Conservation (phyloP, 2,888 invertebrate species). For the Trisateles emortualis region DNA sequence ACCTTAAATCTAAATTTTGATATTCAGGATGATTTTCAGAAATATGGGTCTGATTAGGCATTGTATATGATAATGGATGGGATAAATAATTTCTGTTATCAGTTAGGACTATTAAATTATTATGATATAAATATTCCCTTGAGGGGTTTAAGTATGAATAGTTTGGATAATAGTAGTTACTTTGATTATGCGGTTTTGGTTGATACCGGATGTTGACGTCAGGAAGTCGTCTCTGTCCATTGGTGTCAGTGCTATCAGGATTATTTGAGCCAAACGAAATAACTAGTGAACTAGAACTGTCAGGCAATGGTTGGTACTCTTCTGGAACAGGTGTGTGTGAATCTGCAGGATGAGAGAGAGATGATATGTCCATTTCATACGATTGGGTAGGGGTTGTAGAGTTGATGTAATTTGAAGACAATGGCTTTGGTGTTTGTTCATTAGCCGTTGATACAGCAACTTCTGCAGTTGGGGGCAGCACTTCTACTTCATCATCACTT, state of each 20-base stretch:
- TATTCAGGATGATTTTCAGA: constrained; percentile 56
- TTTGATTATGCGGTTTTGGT: constrained; percentile 70
- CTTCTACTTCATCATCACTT: constrained; percentile 88
- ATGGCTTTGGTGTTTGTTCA: constrained; percentile 60
- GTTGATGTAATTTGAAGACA: constrained; percentile 73
- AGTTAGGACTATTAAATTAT: constrained; percentile 65
- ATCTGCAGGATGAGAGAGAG: constrained; percentile 65
- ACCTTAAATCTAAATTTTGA: constrained; percentile 44
- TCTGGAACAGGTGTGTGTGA: constrained; percentile 80
- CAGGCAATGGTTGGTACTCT: constrained; percentile 81
- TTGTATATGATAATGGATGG: constrained; percentile 63
- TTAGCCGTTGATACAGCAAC: constrained; percentile 50
- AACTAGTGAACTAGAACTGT: constrained; percentile 77
- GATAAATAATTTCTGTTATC: constrained; percentile 65
- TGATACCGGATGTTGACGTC: constrained; percentile 77
- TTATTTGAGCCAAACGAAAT: constrained; percentile 61
- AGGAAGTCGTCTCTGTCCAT: constrained; percentile 56
- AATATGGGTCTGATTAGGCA: constrained; percentile 52
- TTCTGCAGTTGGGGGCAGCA: constrained; percentile 65
- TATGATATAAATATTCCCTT: constrained; percentile 65
- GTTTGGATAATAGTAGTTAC: constrained; percentile 69
- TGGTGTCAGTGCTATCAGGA: constrained; percentile 57
- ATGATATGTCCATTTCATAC: constrained; percentile 67
- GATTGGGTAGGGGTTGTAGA: constrained; percentile 70
- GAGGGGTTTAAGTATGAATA: constrained; percentile 61